phyloP scores from a whole-genome alignment of 2,888 invertebrate genomes.

The Caenorhabditis imperialis region DNA sequence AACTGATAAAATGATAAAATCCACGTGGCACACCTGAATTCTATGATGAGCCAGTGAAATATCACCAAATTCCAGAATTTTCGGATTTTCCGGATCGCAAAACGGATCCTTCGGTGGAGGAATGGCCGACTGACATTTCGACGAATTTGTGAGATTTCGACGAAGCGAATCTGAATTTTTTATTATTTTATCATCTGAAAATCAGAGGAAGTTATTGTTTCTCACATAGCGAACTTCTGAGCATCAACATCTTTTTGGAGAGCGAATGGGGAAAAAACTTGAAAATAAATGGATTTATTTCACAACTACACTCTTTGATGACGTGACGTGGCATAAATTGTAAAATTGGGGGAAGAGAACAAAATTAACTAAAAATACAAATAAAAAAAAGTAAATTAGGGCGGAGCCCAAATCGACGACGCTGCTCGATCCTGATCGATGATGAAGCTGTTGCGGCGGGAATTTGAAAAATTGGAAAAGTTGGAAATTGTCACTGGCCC shows the following conservation, averaged over 20 bases:
- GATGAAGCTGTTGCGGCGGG: slow-evolving; percentile 11
- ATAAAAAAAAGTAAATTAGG: slow-evolving; percentile 5
- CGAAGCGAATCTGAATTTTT: background rate
- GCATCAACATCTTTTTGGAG: background rate
- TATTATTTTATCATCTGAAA: background rate
- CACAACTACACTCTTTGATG: background rate
- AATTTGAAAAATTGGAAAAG: background rate
- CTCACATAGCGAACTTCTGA: slow-evolving; percentile 7
- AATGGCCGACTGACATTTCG: background rate
- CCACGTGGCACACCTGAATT: slow-evolving; percentile 80
- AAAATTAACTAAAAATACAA: background rate
- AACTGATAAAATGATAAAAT: too few relatives aligned
- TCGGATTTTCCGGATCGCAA: slow-evolving; percentile 68
- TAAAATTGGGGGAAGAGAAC: slow-evolving; percentile 1
- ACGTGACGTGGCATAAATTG: background rate
- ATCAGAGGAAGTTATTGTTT: background rate
- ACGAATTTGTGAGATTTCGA: background rate
- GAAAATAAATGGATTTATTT: too few relatives aligned
- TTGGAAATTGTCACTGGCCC: background rate
- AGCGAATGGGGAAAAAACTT: too few relatives aligned
- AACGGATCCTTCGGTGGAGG: slow-evolving; percentile 47
- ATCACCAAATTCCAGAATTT: slow-evolving; percentile 53
- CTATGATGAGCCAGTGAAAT: slow-evolving; percentile 84
- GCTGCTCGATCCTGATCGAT: slow-evolving; percentile 26
- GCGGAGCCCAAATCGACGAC: slow-evolving; percentile 20